Evolutionary conservation across 2,797 vertebrate genomes (phyloP).

Genomic region (Pogonophryne albipinna): DNA sequence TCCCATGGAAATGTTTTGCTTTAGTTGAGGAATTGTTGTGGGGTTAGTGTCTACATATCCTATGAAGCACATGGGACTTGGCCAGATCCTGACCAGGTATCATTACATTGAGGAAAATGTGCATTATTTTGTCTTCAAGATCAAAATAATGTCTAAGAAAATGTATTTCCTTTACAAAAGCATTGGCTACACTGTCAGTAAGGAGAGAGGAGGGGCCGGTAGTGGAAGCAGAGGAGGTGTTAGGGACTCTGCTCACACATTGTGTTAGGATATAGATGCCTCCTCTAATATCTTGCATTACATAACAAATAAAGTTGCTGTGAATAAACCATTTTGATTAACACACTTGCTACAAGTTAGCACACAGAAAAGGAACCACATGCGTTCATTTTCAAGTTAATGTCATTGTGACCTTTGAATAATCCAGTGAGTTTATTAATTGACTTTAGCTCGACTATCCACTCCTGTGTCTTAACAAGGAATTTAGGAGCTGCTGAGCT

Average conservation of each 20-base stretch:
- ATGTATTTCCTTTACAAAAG: neutral
- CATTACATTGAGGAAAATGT: neutral
- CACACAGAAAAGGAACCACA: conserved; percentile 46
- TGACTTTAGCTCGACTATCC: conserved; percentile 18
- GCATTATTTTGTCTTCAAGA: neutral
- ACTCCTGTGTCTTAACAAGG: conserved; percentile 19
- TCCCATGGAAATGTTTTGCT: conserved; percentile 15
- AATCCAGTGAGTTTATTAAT: conserved; percentile 20
- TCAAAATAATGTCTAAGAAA: neutral
- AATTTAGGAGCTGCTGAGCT: conserved; percentile 1
- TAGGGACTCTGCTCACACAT: conserved; percentile 35
- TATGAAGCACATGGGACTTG: neutral
- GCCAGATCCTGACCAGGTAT: neutral
- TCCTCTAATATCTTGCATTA: conserved; percentile 40
- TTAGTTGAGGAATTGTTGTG: conserved; percentile 10
- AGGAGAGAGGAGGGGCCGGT: neutral
- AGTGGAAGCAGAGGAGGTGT: neutral
- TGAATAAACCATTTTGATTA: conserved; percentile 37
- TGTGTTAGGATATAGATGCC: conserved; percentile 49
- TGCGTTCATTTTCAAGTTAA: conserved; percentile 38
- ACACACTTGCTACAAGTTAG: conserved; percentile 44
- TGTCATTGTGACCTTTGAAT: conserved; percentile 14
- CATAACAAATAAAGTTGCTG: conserved; percentile 49
- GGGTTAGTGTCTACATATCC: neutral
- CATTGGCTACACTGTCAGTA: conserved; percentile 6